phyloP scores from a whole-genome alignment of 2,113 vertebrate species.

The Ondatra zibethicus region DNA sequence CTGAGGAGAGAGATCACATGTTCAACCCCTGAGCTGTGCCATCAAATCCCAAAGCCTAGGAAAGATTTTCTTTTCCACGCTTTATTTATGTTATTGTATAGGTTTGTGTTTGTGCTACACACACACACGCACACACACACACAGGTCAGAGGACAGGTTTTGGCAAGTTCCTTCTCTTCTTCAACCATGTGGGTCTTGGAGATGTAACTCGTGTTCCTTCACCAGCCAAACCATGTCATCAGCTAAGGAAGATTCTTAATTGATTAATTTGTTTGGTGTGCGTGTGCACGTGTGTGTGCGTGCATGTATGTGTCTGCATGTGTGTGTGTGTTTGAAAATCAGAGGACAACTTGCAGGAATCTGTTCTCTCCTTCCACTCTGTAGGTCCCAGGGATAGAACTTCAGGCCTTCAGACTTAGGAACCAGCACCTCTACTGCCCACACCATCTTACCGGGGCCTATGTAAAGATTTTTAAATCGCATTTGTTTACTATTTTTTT shows the following conservation, averaged over 20 bases:
- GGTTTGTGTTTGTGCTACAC: neutral
- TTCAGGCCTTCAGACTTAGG: neutral
- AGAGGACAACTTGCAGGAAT: neutral
- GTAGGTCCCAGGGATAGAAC: neutral
- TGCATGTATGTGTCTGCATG: neutral
- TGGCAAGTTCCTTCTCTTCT: neutral
- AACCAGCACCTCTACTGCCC: no score
- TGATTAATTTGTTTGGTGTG: neutral
- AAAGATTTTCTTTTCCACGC: neutral
- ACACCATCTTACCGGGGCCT: neutral
- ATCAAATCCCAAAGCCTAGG: neutral
- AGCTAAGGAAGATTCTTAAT: neutral
- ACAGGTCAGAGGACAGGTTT: neutral
- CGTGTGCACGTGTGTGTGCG: neutral
- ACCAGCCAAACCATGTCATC: neutral
- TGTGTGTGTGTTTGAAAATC: neutral
- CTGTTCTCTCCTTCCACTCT: neutral
- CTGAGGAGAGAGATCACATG: neutral
- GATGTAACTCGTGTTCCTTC: neutral
- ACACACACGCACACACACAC: neutral
- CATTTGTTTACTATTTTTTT: constrained; percentile 7
- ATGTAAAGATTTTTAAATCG: neutral
- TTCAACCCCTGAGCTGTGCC: neutral
- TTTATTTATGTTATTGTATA: neutral
- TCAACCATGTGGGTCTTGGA: neutral